These are phyloP conservation scores for Synaphobranchus kaupii DNA, from an alignment of 2,797 vertebrate species.

Conservation along the genomic window DNA sequence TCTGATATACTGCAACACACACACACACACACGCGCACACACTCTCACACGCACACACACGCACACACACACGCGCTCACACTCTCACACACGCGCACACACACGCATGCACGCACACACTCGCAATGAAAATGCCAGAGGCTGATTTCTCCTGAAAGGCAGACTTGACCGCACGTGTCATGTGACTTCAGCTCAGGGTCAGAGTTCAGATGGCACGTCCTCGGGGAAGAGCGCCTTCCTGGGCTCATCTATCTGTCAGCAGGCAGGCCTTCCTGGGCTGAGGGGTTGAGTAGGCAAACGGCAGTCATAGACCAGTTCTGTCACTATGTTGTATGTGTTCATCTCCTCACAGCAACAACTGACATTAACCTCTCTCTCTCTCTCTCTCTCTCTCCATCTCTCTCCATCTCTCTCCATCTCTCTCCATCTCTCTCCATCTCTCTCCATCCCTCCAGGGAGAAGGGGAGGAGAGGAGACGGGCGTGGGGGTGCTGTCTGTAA, in stretches of 20 bases:
- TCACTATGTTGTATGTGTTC: background rate
- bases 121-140: background rate
- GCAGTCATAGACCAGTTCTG: background rate
- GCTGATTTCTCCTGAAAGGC: background rate
- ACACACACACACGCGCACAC: no score
- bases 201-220: background rate
- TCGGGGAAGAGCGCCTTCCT: background rate
- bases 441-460: constrained; percentile 65
- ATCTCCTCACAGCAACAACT: background rate
- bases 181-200: no score
- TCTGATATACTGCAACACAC: no score
- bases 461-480: constrained; percentile 67
- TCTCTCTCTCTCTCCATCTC: background rate
- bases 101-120: background rate
- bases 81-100: background rate
- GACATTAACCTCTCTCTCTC: background rate
- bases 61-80: no score
- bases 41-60: no score
- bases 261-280: no score
- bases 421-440: background rate
- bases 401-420: background rate
- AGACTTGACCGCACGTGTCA: background rate
- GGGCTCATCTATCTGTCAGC: background rate
- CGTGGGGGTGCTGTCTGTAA: constrained; percentile 68
- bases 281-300: background rate